phyloP scores from a whole-genome alignment of 2,113 vertebrate species.

The Psophia crepitans region DNA sequence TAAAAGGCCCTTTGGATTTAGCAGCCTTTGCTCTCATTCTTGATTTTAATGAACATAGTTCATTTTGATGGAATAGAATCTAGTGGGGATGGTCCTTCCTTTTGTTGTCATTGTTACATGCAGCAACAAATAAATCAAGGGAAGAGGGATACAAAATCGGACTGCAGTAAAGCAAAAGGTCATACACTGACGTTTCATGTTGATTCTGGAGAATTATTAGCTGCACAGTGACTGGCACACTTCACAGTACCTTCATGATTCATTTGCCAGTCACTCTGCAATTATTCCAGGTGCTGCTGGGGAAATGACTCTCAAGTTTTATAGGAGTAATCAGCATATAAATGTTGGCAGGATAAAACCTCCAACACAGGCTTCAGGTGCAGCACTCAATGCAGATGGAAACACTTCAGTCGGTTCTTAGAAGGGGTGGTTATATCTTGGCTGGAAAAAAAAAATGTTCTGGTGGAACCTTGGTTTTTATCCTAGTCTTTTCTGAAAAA shows the following conservation, averaged over 20 bases:
- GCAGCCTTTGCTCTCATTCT: slow-evolving; percentile 31
- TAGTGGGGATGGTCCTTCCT: slow-evolving; percentile 61
- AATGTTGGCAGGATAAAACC: slow-evolving; percentile 72
- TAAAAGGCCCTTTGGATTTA: slow-evolving; percentile 48
- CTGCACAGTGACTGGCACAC: slow-evolving; percentile 68
- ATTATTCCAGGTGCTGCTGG: slow-evolving; percentile 83
- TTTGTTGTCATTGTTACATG: slow-evolving; percentile 71
- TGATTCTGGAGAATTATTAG: slow-evolving; percentile 72
- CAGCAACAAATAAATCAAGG: slow-evolving; percentile 67
- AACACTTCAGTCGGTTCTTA: slow-evolving; percentile 52
- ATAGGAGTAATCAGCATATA: slow-evolving; percentile 74
- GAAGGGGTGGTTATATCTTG: slow-evolving; percentile 37
- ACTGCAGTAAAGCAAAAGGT: slow-evolving; percentile 73
- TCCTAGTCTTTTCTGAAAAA: neutral
- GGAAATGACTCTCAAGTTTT: slow-evolving; percentile 75
- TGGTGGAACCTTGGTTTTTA: slow-evolving; percentile 22
- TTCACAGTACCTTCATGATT: slow-evolving; percentile 70
- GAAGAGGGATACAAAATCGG: slow-evolving; percentile 52
- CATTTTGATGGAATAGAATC: slow-evolving; percentile 56
- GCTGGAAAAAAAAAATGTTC: neutral
- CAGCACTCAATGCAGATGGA: slow-evolving; percentile 66
- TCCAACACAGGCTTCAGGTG: slow-evolving; percentile 66
- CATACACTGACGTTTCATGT: slow-evolving; percentile 39
- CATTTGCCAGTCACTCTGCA: slow-evolving; percentile 76
- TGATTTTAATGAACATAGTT: neutral